phyloP scores from a whole-genome alignment of 2,888 invertebrate genomes.

The Monopis laevigella region DNA sequence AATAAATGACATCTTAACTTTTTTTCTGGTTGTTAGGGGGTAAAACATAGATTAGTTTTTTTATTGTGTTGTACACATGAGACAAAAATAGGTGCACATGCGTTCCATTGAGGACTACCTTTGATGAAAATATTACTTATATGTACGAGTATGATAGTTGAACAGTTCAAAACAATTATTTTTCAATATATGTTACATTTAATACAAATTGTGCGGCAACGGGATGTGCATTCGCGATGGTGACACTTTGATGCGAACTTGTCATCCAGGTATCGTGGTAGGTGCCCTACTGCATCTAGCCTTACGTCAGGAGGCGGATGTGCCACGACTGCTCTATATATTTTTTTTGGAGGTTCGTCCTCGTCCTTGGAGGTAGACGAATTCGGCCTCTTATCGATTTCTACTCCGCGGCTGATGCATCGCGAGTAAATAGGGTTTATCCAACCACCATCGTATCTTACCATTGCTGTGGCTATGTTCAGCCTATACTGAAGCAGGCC shows the following conservation, averaged over 20 bases:
- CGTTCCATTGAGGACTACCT: too few species aligned
- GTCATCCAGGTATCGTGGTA: conserved; percentile 18
- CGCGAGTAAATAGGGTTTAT: conserved; percentile 5
- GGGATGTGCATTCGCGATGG: neutral
- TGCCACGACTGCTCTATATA: conserved; percentile 17
- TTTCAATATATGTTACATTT: neutral
- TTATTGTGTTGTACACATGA: too few species aligned
- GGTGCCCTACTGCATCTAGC: conserved; percentile 20
- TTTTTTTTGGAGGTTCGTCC: conserved; percentile 16
- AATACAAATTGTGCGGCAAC: neutral
- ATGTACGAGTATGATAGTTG: neutral
- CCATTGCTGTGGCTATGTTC: conserved; percentile 18
- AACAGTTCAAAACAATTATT: neutral
- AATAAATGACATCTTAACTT: too few species aligned
- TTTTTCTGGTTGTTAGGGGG: too few species aligned
- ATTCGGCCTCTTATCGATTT: conserved; percentile 1
- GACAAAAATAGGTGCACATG: too few species aligned
- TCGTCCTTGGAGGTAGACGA: too few species aligned
- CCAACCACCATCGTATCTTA: conserved; percentile 15
- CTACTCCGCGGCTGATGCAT: neutral
- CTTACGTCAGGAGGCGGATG: too few species aligned
- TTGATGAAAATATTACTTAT: too few species aligned
- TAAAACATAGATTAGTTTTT: too few species aligned
- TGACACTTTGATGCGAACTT: conserved; percentile 19
- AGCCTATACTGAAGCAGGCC: conserved; percentile 21